Evolutionary conservation across 2,888 invertebrate genomes (phyloP).

Genomic region (Melanophora roralis): DNA sequence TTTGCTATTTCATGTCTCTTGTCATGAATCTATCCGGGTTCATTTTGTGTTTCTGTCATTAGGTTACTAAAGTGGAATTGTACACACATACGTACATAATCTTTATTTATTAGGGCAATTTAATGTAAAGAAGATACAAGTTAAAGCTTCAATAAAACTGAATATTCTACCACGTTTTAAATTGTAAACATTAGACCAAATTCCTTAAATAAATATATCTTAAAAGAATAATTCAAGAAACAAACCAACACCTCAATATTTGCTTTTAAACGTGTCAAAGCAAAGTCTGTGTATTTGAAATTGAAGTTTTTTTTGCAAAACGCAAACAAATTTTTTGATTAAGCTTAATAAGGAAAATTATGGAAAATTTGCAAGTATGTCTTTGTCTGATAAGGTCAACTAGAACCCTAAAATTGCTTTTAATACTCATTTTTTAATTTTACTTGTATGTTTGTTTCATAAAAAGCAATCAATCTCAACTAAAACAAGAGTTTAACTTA

Average conservation of each 20-base stretch:
- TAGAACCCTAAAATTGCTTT: too few relatives aligned
- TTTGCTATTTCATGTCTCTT: background rate
- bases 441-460: too few relatives aligned
- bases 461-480: too few relatives aligned
- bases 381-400: too few relatives aligned
- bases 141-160: constrained; percentile 38
- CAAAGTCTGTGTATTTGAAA: background rate
- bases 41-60: constrained; percentile 30
- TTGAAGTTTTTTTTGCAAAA: background rate
- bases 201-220: background rate
- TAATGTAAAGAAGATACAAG: constrained; percentile 48
- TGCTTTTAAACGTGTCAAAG: too few relatives aligned
- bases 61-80: background rate
- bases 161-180: constrained; percentile 12
- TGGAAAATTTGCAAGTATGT: background rate
- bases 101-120: constrained; percentile 35
- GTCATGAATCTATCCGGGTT: background rate
- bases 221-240: background rate
- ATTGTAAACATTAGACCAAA: background rate
- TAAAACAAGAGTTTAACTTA: too few relatives aligned
- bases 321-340: constrained; percentile 3
- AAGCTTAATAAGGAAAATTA: background rate
- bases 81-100: background rate
- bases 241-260: constrained; percentile 6
- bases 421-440: too few relatives aligned